Conservation (phyloP, 2,888 invertebrate species). For the Drosophila helvetica region DNA sequence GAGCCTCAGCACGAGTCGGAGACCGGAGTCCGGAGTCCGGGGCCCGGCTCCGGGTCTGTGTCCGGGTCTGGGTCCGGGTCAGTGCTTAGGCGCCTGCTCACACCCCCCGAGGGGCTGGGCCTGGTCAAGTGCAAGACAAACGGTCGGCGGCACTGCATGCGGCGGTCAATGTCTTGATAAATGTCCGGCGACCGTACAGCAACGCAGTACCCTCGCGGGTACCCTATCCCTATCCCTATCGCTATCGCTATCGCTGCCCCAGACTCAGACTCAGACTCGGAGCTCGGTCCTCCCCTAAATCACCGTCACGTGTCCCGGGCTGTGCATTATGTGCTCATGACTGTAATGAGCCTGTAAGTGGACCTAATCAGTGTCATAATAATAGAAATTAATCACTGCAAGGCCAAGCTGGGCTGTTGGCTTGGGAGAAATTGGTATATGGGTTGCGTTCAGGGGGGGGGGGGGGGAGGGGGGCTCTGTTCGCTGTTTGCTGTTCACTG, state of each 20-base stretch:
- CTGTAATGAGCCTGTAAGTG: slow-evolving; percentile 78
- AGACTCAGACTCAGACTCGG: not conserved
- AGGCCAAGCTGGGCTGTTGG: not conserved
- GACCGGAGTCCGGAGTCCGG: too few relatives aligned
- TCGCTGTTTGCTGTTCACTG: too few relatives aligned
- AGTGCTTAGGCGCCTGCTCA: not conserved
- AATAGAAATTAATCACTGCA: slow-evolving; percentile 76
- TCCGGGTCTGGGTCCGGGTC: not conserved
- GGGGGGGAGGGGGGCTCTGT: too few relatives aligned
- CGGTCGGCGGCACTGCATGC: slow-evolving; percentile 73
- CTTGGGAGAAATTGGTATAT: not conserved
- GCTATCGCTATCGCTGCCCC: not conserved
- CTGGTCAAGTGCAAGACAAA: slow-evolving; percentile 74
- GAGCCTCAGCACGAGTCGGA: not conserved
- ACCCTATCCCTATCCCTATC: not conserved
- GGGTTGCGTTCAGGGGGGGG: too few relatives aligned
- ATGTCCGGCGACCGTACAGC: slow-evolving; percentile 47
- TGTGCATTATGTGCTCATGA: slow-evolving; percentile 65
- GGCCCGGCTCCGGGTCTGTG: not conserved
- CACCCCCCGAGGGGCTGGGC: slow-evolving; percentile 1
- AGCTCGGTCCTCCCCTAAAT: slow-evolving; percentile 22
- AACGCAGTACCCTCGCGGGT: slow-evolving; percentile 11
- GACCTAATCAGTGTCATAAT: slow-evolving; percentile 77
- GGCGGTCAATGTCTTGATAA: slow-evolving; percentile 76
- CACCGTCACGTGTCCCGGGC: slow-evolving; percentile 45